These are phyloP conservation scores for Cotesia congregata DNA, from an alignment of 2,888 invertebrate genomes.

Conservation along the genomic window DNA sequence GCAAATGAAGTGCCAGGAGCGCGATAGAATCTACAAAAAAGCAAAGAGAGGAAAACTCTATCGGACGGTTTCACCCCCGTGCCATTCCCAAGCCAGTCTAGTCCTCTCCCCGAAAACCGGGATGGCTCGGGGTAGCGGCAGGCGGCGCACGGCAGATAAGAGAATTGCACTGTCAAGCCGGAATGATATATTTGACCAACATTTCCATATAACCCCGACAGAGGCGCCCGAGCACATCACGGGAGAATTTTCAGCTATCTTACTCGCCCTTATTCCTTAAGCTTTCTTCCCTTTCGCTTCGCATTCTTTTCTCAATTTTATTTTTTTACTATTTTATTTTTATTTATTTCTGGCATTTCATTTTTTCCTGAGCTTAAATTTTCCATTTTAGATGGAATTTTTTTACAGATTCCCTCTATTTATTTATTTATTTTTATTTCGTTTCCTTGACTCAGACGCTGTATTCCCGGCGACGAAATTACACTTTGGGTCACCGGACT, in stretches of 20 bases:
- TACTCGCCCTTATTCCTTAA: slow-evolving; percentile 47
- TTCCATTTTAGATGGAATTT: background rate
- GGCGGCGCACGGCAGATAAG: slow-evolving; percentile 81
- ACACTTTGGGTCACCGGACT: slow-evolving; percentile 60
- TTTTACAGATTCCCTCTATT: background rate
- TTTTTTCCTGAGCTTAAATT: slow-evolving; percentile 37
- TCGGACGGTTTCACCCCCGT: slow-evolving; percentile 65
- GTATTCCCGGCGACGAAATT: slow-evolving; percentile 17
- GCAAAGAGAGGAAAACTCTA: no score
- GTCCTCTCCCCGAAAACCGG: slow-evolving; percentile 59
- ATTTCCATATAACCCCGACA: slow-evolving; percentile 79
- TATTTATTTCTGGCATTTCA: slow-evolving; percentile 20
- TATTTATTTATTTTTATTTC: slow-evolving; percentile 19
- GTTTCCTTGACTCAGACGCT: background rate
- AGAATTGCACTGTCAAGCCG: slow-evolving; percentile 91
- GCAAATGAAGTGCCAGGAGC: no score
- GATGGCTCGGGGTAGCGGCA: slow-evolving; percentile 57
- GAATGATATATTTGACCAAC: slow-evolving; percentile 93
- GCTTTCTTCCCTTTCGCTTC: slow-evolving; percentile 46
- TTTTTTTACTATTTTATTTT: slow-evolving; percentile 40
- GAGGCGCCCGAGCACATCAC: slow-evolving; percentile 45
- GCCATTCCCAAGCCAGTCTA: slow-evolving; percentile 47
- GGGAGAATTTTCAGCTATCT: slow-evolving; percentile 44
- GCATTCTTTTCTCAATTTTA: slow-evolving; percentile 33
- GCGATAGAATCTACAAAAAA: no score